Evolutionary conservation across 2,113 vertebrate species (phyloP), one percentile per base, ranked within the genome.

Genomic region (Murina feae): DNA sequence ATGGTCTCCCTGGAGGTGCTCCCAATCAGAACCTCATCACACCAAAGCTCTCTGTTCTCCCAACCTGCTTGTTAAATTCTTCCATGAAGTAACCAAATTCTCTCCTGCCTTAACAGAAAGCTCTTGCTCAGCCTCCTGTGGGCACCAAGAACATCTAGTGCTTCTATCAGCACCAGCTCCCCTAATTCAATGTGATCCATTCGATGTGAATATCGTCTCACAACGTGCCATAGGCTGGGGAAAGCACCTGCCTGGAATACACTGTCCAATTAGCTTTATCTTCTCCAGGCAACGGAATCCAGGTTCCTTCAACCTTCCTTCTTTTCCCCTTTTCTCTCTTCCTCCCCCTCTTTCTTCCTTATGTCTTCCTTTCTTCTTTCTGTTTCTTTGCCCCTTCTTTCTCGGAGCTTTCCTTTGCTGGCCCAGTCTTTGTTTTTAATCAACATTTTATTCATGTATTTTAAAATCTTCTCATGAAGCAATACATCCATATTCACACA

Each of bases 381-480:
- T 32, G 17, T 58, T 87, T 74, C n/a, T 60, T 39, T 37, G 66
- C 28, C 53, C 78, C 17, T 53, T 76, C 18, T 18, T 20, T 68
- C 58, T 60, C 44, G 2, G 16, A 83, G 42, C 53, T n/a, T 66
- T 66, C 80, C 37, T 65, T 65, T 53, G 84, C 21, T 32, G 42
- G 35, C 63, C 30, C 23, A 9, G 11, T 82, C 72, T 82, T 37
- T 35, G 72, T 86, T 74, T 94, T 69, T 18, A 87, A 93, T 78
- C 35, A 87, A 20, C 16, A 78, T 72, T 93, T 49, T 83, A 78
- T 83, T 74, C 58, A 60, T 32, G 87, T 85, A 91, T 58, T 95
- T 86, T 89, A 23, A 93, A 78, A 82, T 68, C 32, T 65, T 69
- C 14, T 71, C 44, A 0, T 90, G 21, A 60, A 80, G 63, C 25